Percentiles rank a stretch among this genome's conserved stretches.
Evolutionary conservation across 2,113 vertebrate genomes (phyloP).

Genomic region (Nycticryphes semicollaris): DNA sequence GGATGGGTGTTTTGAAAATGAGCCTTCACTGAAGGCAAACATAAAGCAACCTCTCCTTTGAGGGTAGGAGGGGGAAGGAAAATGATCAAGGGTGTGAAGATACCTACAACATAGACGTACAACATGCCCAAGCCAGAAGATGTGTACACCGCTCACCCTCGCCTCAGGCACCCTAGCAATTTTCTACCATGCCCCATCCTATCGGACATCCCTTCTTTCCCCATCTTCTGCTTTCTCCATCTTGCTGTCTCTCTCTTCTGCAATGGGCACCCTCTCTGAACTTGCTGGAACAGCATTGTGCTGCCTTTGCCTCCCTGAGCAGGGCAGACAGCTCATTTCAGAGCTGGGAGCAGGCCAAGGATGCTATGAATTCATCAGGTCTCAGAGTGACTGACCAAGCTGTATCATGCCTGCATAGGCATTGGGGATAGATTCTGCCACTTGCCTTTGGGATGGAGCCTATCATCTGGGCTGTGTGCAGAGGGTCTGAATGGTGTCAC

Average conservation of each 20-base stretch:
- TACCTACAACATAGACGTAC: fast-evolving
- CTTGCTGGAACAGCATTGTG: fast-evolving
- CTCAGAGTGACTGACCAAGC: background rate
- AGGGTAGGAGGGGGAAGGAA: background rate
- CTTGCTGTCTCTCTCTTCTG: background rate
- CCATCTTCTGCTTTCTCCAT: background rate
- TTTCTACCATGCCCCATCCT: background rate
- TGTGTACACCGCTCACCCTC: fast-evolving
- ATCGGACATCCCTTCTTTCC: background rate
- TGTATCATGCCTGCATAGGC: fast-evolving
- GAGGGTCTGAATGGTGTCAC: background rate
- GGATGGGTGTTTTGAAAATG: background rate
- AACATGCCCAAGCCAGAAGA: background rate
- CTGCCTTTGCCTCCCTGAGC: background rate
- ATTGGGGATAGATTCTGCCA: background rate
- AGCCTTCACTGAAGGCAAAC: background rate
- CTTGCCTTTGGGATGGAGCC: background rate
- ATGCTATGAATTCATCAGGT: background rate
- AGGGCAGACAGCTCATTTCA: background rate
- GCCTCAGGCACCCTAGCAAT: background rate
- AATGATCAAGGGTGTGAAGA: background rate
- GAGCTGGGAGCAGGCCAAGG: background rate
- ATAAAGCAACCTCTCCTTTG: background rate
- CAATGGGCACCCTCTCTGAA: fast-evolving
- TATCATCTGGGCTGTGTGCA: background rate